Conservation (phyloP, 2,113 vertebrate genomes). For the Melanerpes formicivorus region DNA sequence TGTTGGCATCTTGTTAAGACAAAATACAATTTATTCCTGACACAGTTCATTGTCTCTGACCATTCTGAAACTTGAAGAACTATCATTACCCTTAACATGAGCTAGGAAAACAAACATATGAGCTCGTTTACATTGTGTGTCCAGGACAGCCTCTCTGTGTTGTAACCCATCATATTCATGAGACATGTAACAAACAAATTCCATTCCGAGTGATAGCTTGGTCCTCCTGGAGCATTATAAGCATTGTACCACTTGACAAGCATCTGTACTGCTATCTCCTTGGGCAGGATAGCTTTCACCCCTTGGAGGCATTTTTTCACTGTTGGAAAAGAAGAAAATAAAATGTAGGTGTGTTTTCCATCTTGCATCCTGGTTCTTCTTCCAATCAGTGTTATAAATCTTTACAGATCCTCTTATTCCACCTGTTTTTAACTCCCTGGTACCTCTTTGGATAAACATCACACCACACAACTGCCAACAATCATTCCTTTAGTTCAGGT, state of each 20-base stretch:
- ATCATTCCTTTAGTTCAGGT: not conserved
- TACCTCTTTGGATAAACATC: not conserved
- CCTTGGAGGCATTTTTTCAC: constrained; percentile 94
- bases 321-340: constrained; percentile 48
- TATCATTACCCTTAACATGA: not conserved
- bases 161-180: constrained; percentile 98
- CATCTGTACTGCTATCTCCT: constrained; percentile 92
- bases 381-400: not conserved
- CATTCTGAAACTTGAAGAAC: not conserved
- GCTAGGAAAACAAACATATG: not conserved
- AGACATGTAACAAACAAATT: constrained; percentile 94
- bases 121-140: constrained; percentile 86
- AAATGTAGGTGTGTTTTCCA: not conserved
- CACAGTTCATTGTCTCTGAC: not conserved
- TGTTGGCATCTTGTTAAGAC: not conserved
- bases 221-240: constrained; percentile 93
- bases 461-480: not conserved
- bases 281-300: constrained; percentile 90
- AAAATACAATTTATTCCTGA: not conserved
- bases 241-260: constrained; percentile 97
- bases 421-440: not conserved
- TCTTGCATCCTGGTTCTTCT: not conserved
- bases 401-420: not conserved
- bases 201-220: constrained; percentile 93
- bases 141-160: constrained; percentile 92